Conservation (phyloP, 2,797 vertebrate genomes). For the Pagetopsis macropterus region DNA sequence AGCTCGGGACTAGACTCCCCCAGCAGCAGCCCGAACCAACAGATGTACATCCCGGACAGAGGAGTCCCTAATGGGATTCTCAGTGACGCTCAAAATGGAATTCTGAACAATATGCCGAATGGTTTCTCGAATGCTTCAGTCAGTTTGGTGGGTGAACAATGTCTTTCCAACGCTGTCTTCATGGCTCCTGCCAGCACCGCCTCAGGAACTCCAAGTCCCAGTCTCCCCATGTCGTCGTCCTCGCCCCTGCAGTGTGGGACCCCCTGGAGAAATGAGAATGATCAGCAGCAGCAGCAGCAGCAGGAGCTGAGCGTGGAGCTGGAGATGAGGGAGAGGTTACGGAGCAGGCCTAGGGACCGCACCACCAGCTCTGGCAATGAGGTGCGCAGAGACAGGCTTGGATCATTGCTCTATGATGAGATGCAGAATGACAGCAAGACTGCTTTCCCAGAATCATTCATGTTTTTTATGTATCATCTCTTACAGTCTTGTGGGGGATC, state of each 20-base stretch:
- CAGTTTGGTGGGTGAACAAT: slow-evolving; percentile 69
- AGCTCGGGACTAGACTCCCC: slow-evolving; percentile 75
- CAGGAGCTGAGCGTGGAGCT: slow-evolving; percentile 83
- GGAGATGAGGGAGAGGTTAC: slow-evolving; percentile 86
- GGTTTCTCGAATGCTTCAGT: slow-evolving; percentile 60
- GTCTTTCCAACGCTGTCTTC: slow-evolving; percentile 68
- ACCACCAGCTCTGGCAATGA: slow-evolving; percentile 48
- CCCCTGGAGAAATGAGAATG: slow-evolving; percentile 77
- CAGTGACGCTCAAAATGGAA: slow-evolving; percentile 46
- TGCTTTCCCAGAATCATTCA: slow-evolving; percentile 2
- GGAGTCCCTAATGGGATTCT: slow-evolving; percentile 68
- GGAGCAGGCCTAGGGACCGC: slow-evolving; percentile 80
- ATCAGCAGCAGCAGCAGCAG: slow-evolving; percentile 76
- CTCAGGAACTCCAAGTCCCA: slow-evolving; percentile 80
- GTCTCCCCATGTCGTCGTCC: slow-evolving; percentile 78
- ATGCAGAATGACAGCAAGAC: slow-evolving; percentile 7
- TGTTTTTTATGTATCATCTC: slow-evolving; percentile 11
- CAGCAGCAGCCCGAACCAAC: slow-evolving; percentile 66
- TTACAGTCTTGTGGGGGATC: slow-evolving; percentile 72
- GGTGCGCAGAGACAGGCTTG: slow-evolving; percentile 51
- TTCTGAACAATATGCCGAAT: slow-evolving; percentile 39
- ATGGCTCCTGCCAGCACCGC: slow-evolving; percentile 75
- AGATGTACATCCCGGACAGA: slow-evolving; percentile 69
- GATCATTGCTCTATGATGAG: not conserved
- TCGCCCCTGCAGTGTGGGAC: slow-evolving; percentile 73